Evolutionary conservation across 1,140 invertebrate species (phyloP), one percentile per base, ranked within the genome.

Genomic region (Zaprionus davidi): DNA sequence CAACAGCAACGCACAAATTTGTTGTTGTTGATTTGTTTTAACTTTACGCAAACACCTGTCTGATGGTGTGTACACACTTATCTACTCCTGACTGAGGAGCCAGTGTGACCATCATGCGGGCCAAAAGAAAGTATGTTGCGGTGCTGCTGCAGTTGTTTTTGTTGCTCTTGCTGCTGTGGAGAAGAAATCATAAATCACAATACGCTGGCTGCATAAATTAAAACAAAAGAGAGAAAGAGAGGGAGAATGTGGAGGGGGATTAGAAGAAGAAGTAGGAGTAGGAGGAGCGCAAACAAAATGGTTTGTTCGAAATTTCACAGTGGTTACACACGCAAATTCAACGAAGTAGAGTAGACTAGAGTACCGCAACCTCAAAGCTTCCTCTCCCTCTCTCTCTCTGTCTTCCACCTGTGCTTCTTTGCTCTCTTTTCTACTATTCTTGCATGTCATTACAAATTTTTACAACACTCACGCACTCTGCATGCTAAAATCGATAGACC

Each of bases 221-320:
- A 53, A 15, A 26, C 7, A 0, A 26, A 38, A 66, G 13, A 38
- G 34, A 13, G 11, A 41, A 13, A 22, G 7, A 38, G 36, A 9
- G 15, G 17, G n/a, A 28, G 11, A n/a, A 1, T n/a, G 34, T 31
- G 12, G 51, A 58, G 22, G 13, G 34, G 36, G 36, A 38, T 5
- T 13, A 38, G 36, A 4, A 5, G 36, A 38, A 38, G 12, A 5
- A 9, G 9, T 2, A 12, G 46, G 4, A 51, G 46, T 12, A 11
- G 46, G 17, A 6, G 13, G n/a, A 36, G 20, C 41, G 5, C 44
- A 34, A 63, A 65, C 60, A 66, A 88, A 87, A 84, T 87, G 78
- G 73, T 75, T 81, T 57, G 81, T 58, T 64, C 69, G 59, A 64
- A 76, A 75, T 87, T 87, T 88, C 62, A 88, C 84, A 88, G 84